phyloP scores from a whole-genome alignment of 2,888 invertebrate genomes.

The Coelopa pilipes region DNA sequence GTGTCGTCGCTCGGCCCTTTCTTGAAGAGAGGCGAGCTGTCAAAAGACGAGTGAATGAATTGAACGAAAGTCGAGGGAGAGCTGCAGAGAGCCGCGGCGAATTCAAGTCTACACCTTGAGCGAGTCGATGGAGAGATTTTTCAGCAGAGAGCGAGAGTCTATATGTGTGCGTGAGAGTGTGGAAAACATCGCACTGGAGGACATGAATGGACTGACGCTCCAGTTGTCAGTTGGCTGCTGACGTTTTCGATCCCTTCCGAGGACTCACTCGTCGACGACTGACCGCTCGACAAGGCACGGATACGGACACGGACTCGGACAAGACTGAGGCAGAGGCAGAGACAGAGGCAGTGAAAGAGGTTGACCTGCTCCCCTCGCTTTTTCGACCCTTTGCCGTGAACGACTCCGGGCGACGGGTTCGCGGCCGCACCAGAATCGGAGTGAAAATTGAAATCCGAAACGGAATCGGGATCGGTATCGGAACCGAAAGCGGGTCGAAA shows the following conservation, averaged over 20 bases:
- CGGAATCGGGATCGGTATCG: too few relatives aligned
- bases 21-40: background rate
- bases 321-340: too few relatives aligned
- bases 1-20: too few relatives aligned
- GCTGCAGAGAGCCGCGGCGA: slow-evolving; percentile 1
- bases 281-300: slow-evolving; percentile 23
- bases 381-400: too few relatives aligned
- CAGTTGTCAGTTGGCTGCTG: slow-evolving; percentile 22
- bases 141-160: background rate
- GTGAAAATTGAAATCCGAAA: too few relatives aligned
- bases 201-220: slow-evolving; percentile 30
- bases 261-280: slow-evolving; percentile 25
- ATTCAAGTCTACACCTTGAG: slow-evolving; percentile 3
- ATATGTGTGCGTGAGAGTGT: background rate
- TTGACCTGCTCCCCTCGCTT: too few relatives aligned
- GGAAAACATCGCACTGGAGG: slow-evolving; percentile 27
- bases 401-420: too few relatives aligned
- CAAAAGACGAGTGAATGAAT: background rate
- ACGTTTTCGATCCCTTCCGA: slow-evolving; percentile 21
- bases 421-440: too few relatives aligned
- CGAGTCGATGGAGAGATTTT: background rate
- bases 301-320: slow-evolving; percentile 12
- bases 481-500: too few relatives aligned
- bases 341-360: too few relatives aligned
- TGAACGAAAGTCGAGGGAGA: background rate